A percentile compares a stretch with the other conserved stretches of the same genome.
phyloP scores from a whole-genome alignment of 2,888 invertebrate species.

The Sinopyrophorus schimmeli region DNA sequence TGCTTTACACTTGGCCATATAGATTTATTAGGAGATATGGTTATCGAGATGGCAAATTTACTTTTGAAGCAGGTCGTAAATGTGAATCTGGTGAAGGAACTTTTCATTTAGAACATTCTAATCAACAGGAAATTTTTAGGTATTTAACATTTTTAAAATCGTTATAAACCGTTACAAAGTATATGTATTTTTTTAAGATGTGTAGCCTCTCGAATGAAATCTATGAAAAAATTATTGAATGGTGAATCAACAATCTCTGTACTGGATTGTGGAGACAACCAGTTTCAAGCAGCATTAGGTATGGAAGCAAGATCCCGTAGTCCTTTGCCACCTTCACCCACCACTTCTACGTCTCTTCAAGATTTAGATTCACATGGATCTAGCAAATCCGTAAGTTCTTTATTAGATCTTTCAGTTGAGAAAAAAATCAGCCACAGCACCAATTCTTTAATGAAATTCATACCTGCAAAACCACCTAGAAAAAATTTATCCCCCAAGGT shows the following conservation, averaged over 20 bases:
- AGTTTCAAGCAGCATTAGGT: slow-evolving; percentile 72
- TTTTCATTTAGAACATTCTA: slow-evolving; percentile 78
- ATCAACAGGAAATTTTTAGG: slow-evolving; percentile 76
- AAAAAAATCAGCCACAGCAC: slow-evolving; percentile 25
- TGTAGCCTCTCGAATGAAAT: slow-evolving; percentile 81
- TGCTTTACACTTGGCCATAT: slow-evolving; percentile 81
- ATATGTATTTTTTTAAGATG: slow-evolving; percentile 60
- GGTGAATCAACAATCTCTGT: slow-evolving; percentile 62
- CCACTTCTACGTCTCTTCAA: slow-evolving; percentile 55
- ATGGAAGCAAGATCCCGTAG: slow-evolving; percentile 83
- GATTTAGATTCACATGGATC: slow-evolving; percentile 54
- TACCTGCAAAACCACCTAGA: slow-evolving; percentile 50
- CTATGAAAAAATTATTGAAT: slow-evolving; percentile 81
- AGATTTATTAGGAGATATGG: slow-evolving; percentile 82
- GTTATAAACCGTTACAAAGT: background rate
- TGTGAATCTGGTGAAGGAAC: slow-evolving; percentile 85
- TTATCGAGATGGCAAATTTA: slow-evolving; percentile 83
- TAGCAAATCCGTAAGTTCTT: slow-evolving; percentile 40
- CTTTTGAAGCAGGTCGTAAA: slow-evolving; percentile 85
- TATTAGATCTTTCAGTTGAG: slow-evolving; percentile 25
- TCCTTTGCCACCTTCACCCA: slow-evolving; percentile 67
- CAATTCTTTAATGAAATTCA: slow-evolving; percentile 15
- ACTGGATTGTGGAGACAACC: slow-evolving; percentile 74
- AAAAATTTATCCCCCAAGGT: slow-evolving; percentile 28
- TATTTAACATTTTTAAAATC: slow-evolving; percentile 32